These are phyloP conservation scores for Pangasius macronema DNA, from an alignment of 2,797 vertebrate species.

Conservation along the genomic window DNA sequence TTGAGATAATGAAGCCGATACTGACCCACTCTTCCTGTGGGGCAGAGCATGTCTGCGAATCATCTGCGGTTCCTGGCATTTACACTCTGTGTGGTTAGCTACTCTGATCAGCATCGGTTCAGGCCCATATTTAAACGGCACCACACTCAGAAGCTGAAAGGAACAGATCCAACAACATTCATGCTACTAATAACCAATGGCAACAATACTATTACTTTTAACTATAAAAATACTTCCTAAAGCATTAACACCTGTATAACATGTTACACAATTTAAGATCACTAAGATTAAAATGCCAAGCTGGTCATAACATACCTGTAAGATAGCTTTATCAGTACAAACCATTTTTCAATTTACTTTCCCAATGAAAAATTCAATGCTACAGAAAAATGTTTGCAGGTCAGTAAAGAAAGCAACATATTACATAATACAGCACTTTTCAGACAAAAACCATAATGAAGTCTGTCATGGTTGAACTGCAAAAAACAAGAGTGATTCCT, in stretches of 20 bases:
- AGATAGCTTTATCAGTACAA: too few species aligned
- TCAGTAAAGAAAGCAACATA: too few species aligned
- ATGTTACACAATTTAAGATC: neutral
- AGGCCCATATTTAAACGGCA: slow-evolving; percentile 88
- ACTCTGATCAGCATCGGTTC: slow-evolving; percentile 90
- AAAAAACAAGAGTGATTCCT: neutral
- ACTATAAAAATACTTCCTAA: neutral
- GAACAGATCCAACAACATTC: slow-evolving; percentile 20
- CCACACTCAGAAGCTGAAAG: slow-evolving; percentile 86
- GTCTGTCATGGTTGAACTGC: too few species aligned
- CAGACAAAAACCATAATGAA: too few species aligned
- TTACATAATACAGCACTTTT: too few species aligned
- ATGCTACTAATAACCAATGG: neutral
- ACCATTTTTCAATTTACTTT: neutral
- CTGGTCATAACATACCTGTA: neutral
- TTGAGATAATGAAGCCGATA: slow-evolving; percentile 32
- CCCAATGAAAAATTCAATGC: too few species aligned
- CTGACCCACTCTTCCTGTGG: slow-evolving; percentile 70
- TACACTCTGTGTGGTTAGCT: slow-evolving; percentile 92
- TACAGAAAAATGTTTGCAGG: too few species aligned
- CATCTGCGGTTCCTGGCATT: slow-evolving; percentile 81
- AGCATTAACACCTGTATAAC: neutral
- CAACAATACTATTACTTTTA: neutral
- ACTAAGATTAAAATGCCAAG: neutral
- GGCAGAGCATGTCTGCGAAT: slow-evolving; percentile 77